Conservation (phyloP, 2,113 vertebrate species). For the Phodopus roborovskii region DNA sequence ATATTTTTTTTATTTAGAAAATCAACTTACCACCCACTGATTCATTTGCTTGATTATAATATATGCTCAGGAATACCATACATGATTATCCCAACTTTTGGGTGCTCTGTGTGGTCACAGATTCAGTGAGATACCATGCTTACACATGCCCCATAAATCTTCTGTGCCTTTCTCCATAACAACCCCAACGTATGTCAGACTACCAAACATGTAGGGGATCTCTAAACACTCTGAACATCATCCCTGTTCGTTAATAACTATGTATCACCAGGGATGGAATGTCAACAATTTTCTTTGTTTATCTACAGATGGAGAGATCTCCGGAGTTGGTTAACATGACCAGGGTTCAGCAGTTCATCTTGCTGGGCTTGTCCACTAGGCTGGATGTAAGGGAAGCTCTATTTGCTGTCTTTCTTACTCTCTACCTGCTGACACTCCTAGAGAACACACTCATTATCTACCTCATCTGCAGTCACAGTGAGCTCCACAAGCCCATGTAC, state of each 20-base stretch:
- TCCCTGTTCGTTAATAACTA: not conserved
- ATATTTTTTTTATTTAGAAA: not conserved
- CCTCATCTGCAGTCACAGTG: not conserved
- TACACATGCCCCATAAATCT: not conserved
- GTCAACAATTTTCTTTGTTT: not conserved
- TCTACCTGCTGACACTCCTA: slow-evolving; percentile 67
- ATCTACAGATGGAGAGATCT: not conserved
- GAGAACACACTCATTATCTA: slow-evolving; percentile 59
- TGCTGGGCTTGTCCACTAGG: slow-evolving; percentile 42
- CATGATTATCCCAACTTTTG: not conserved
- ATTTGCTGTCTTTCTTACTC: slow-evolving; percentile 41
- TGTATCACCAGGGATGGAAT: not conserved
- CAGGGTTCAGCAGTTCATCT: slow-evolving; percentile 55
- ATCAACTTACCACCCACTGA: not conserved
- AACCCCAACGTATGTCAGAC: not conserved
- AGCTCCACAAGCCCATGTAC: slow-evolving; percentile 76
- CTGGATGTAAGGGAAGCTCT: not conserved
- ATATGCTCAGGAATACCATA: not conserved
- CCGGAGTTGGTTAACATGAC: slow-evolving; percentile 1
- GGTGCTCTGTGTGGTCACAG: not conserved
- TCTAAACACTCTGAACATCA: not conserved
- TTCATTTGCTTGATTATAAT: not conserved
- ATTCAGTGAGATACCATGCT: not conserved
- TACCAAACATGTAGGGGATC: not conserved
- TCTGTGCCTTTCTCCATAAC: not conserved